Base-by-base conservation (phyloP, 2,113 vertebrate species). In the Trichechus manatus region DNA sequence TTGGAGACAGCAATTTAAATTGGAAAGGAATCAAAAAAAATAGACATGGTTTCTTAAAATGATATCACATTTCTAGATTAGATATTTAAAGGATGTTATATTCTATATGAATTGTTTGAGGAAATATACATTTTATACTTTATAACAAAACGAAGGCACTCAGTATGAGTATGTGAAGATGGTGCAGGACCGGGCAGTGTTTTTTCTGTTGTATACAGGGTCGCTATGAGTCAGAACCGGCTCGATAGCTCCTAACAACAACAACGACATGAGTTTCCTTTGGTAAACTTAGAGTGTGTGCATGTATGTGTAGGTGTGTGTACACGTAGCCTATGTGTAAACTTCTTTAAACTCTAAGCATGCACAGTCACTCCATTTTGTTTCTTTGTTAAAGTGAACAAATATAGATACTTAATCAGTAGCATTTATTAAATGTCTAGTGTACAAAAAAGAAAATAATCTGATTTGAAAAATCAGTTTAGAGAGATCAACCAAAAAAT, bases 401-500 rank as follows among this genome's bases (percentile, higher is more conserved):
- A 68, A 80, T 84, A 70, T 88, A 75, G 27, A 79, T 77, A 92
- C 22, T 86, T 31, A 91, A 9, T 85, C 44, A 85, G 6, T 63
- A 84, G 87, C 9, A 70, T 3, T 61, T 88, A 36, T 50, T 61
- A 88, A 72, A 0, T 81, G 3, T 63, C 13, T 89, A 84, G 10
- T 9, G 63, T 33, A 1, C 11, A 96, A 23, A 56, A 56, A 66
- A 81, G 36, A 75, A 94, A 89, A 80, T 89, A 31, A 75, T 74
- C 42, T 92, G 61, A 89, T 25, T 92, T 79, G 47, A 36, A 19
- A 31, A 89, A 11, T 64, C 44, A 47, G 66, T 79, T 97, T 96
- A 77, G 27, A 89, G 11, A 63, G 15, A 84, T 89, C 75, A 80
- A 7, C 47, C 47, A 47, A 47, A 47, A 47, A 47, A 47, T 9